Evolutionary conservation across 2,888 invertebrate species (phyloP).

Genomic region (Dryomyza anilis): DNA sequence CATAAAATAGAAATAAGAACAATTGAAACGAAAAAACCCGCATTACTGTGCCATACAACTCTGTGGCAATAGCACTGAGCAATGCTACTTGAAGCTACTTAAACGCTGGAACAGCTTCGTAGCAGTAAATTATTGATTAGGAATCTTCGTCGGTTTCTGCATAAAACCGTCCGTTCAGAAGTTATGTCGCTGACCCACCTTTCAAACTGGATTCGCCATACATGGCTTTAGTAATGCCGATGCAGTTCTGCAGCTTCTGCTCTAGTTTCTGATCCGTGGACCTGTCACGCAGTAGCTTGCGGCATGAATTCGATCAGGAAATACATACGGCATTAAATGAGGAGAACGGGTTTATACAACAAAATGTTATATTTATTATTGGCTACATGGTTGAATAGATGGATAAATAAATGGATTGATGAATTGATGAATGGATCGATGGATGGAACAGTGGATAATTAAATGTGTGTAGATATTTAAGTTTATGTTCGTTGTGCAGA

Average conservation of each 20-base stretch:
- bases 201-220: slow-evolving; percentile 38
- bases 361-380: background rate
- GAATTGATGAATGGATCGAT: background rate
- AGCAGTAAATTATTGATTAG: slow-evolving; percentile 48
- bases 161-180: slow-evolving; percentile 7
- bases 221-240: slow-evolving; percentile 10
- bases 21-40: background rate
- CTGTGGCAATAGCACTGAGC: background rate
- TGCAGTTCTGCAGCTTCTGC: slow-evolving; percentile 33
- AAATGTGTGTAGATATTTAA: no score
- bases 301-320: background rate
- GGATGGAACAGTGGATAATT: background rate
- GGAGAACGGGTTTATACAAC: background rate
- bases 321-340: background rate
- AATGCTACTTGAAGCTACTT: slow-evolving; percentile 1
- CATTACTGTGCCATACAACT: background rate
- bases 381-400: background rate
- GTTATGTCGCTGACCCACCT: slow-evolving; percentile 54
- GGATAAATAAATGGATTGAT: background rate
- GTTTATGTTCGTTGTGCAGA: no score
- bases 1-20: background rate
- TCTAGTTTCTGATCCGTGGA: slow-evolving; percentile 51
- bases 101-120: slow-evolving; percentile 38
- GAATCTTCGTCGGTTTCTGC: slow-evolving; percentile 29
- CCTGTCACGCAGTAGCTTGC: slow-evolving; percentile 51